phyloP scores from a whole-genome alignment of 2,113 vertebrate species.

The Petaurus breviceps region DNA sequence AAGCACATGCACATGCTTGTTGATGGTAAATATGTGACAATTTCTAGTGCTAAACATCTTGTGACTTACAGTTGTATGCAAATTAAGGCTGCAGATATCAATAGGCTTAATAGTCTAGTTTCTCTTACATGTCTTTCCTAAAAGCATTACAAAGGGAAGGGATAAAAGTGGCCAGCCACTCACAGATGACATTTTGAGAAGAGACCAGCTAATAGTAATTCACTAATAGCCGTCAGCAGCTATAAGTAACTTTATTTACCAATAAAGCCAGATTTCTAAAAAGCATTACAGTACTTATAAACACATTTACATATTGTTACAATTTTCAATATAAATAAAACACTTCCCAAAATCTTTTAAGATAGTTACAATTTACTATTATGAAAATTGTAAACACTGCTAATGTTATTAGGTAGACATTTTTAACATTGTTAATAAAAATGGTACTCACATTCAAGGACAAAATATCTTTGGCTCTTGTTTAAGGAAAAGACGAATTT shows the following conservation, averaged over 20 bases:
- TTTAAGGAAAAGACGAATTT: conserved; percentile 1
- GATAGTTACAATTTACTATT: neutral
- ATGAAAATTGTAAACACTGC: neutral
- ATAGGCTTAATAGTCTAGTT: neutral
- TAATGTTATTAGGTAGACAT: conserved; percentile 6
- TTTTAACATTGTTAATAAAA: conserved; percentile 15
- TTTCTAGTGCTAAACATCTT: neutral
- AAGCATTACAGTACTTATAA: neutral
- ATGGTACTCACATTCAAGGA: neutral
- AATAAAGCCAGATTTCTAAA: neutral
- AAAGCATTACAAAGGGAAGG: neutral
- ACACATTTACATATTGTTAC: neutral
- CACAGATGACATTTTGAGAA: neutral
- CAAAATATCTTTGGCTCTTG: neutral
- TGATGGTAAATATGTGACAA: neutral
- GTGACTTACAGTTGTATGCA: neutral
- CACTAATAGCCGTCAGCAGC: neutral
- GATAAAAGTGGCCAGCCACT: neutral
- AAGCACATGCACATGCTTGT: neutral
- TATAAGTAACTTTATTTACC: neutral
- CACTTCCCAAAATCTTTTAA: neutral
- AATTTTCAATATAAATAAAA: neutral
- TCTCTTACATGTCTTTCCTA: neutral
- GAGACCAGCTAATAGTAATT: neutral
- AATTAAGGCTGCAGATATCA: neutral